These are phyloP conservation scores for Misgurnus mizolepis DNA, from an alignment of 2,113 vertebrate genomes.

Conservation along the genomic window DNA sequence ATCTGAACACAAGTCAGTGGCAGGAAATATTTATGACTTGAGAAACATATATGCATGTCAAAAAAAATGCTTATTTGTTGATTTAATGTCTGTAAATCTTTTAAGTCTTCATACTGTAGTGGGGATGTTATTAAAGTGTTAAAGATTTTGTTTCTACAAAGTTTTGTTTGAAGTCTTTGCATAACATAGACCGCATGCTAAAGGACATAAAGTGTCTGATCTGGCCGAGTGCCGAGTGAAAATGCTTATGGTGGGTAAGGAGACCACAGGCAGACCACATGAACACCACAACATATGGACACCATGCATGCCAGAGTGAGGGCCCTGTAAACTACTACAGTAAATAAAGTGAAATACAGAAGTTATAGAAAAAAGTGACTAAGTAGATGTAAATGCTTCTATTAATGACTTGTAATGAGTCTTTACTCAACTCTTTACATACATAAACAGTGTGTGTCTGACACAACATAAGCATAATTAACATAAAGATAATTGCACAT, in stretches of 20 bases:
- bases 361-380: background rate
- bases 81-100: slow-evolving; percentile 8
- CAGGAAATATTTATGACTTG: background rate
- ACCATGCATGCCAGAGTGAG: slow-evolving; percentile 83
- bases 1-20: background rate
- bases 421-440: too few relatives aligned
- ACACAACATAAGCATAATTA: too few relatives aligned
- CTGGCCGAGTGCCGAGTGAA: slow-evolving; percentile 81
- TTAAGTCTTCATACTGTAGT: background rate
- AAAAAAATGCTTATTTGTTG: background rate
- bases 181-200: slow-evolving; percentile 83
- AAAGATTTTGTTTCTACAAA: too few relatives aligned
- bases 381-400: too few relatives aligned
- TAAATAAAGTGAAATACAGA: slow-evolving; percentile 61
- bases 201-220: slow-evolving; percentile 85
- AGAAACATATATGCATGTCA: background rate
- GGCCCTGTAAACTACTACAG: slow-evolving; percentile 80
- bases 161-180: slow-evolving; percentile 63
- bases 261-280: slow-evolving; percentile 81
- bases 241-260: slow-evolving; percentile 75
- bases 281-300: slow-evolving; percentile 83
- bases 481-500: too few relatives aligned
- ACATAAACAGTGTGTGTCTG: too few relatives aligned
- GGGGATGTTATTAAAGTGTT: background rate
- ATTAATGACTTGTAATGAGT: too few relatives aligned